Conservation (phyloP, 2,113 vertebrate species). For the Atlantisia rogersi region DNA sequence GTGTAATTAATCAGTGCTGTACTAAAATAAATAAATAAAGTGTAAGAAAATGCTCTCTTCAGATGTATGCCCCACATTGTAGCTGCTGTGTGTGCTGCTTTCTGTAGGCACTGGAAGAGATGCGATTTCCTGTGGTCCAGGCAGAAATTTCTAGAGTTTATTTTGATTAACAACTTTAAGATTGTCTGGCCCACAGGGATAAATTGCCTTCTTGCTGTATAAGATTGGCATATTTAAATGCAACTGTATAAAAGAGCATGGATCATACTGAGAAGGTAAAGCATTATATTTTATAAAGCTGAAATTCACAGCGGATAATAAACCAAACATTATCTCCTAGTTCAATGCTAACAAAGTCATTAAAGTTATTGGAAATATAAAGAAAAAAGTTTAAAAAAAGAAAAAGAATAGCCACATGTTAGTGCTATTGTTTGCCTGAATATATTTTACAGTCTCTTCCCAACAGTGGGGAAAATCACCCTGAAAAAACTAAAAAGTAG, state of each 20-base stretch:
- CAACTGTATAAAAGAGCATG: background rate
- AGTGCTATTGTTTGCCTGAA: background rate
- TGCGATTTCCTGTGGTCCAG: background rate
- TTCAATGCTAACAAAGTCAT: background rate
- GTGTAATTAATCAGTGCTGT: background rate
- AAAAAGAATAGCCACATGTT: background rate
- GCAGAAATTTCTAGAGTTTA: background rate
- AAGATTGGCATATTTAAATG: background rate
- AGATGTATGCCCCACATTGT: no score
- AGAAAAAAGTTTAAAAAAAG: background rate
- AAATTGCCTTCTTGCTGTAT: background rate
- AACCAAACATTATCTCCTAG: background rate
- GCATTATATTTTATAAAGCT: background rate
- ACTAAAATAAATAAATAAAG: background rate
- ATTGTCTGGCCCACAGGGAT: background rate
- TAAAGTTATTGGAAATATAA: background rate
- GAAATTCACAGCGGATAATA: background rate
- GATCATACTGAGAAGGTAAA: constrained; percentile 1
- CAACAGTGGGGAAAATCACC: background rate
- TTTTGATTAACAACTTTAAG: background rate
- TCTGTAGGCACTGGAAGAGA: background rate
- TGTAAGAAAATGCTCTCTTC: background rate
- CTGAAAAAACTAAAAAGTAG: background rate
- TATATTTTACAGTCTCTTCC: background rate
- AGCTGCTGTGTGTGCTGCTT: background rate